Conservation (phyloP, 2,113 vertebrate genomes). For the Antennarius striatus region DNA sequence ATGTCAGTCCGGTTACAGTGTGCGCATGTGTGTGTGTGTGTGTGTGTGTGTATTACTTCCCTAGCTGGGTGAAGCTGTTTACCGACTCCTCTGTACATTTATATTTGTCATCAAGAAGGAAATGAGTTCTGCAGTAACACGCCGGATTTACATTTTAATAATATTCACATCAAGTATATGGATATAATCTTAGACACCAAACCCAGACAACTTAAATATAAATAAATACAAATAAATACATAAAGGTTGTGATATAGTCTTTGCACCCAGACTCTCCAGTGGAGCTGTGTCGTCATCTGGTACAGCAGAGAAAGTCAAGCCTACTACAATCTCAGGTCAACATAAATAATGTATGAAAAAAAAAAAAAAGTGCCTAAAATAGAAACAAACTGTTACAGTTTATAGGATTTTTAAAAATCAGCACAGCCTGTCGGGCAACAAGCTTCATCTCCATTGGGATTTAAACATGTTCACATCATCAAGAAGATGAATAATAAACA, state of each 20-base stretch:
- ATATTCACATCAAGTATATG: slow-evolving; percentile 20
- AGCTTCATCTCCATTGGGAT: slow-evolving; percentile 70
- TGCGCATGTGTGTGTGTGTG: slow-evolving; percentile 13
- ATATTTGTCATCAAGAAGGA: neutral
- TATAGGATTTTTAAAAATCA: slow-evolving; percentile 14
- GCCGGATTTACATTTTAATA: slow-evolving; percentile 35
- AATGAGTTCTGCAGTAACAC: neutral
- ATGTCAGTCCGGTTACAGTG: neutral
- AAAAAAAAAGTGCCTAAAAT: slow-evolving; percentile 50
- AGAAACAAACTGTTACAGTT: slow-evolving; percentile 77
- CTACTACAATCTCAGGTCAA: slow-evolving; percentile 51
- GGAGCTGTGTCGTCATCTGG: slow-evolving; percentile 17
- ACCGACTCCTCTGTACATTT: slow-evolving; percentile 9
- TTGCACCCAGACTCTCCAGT: slow-evolving; percentile 22
- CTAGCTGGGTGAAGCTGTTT: slow-evolving; percentile 18
- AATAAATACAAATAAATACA: slow-evolving; percentile 47
- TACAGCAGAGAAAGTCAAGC: slow-evolving; percentile 31
- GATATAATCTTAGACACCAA: slow-evolving; percentile 30
- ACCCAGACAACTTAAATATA: slow-evolving; percentile 55
- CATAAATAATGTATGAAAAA: slow-evolving; percentile 44
- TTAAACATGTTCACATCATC: slow-evolving; percentile 46
- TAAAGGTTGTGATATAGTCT: neutral
- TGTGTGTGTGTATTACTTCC: neutral
- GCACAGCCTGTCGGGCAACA: neutral
- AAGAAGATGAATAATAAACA: slow-evolving; percentile 55